Conservation (phyloP, 2,888 invertebrate species). For the Cantharis rufa region DNA sequence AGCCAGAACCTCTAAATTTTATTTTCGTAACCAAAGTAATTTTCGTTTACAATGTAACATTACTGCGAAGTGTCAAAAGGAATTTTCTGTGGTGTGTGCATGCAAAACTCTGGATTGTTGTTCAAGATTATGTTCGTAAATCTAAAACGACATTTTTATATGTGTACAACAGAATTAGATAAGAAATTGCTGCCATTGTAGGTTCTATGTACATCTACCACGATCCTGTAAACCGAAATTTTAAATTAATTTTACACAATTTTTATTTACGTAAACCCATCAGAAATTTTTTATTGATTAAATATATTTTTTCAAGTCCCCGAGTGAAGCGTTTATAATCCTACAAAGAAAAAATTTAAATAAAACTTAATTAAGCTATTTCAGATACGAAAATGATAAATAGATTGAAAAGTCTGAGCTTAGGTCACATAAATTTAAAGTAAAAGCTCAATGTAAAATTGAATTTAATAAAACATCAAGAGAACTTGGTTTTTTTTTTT, state of each 20-base stretch:
- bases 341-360: neutral
- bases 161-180: neutral
- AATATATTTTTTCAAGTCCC: neutral
- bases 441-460: neutral
- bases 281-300: neutral
- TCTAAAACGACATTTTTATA: neutral
- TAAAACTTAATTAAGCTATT: neutral
- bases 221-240: neutral
- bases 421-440: neutral
- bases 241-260: neutral
- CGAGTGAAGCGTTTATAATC: neutral
- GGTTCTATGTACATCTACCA: neutral
- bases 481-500: neutral
- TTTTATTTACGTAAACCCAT: neutral
- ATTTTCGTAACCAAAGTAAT: neutral
- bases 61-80: neutral
- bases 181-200: neutral
- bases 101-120: neutral
- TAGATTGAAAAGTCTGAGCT: neutral
- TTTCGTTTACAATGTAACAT: neutral
- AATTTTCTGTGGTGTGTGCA: neutral
- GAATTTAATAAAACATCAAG: neutral
- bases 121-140: neutral
- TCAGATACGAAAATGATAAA: neutral
- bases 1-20: neutral